Conservation (phyloP, 2,113 vertebrate species). For the Tupaia chinensis region DNA sequence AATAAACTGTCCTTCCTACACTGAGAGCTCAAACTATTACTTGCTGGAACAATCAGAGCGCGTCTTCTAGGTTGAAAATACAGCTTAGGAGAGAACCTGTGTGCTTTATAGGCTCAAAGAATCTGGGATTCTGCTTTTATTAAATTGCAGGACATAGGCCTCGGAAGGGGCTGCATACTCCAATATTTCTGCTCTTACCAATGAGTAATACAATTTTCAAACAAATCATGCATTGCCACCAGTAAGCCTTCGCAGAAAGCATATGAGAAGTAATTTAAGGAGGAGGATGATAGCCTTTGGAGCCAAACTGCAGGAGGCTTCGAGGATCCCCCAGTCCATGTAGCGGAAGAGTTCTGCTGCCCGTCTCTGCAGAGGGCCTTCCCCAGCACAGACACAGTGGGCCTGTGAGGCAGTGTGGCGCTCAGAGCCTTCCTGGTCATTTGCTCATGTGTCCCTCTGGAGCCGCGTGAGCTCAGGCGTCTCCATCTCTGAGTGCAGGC, state of each 20-base stretch:
- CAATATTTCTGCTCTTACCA: slow-evolving; percentile 57
- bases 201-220: background rate
- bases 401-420: background rate
- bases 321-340: background rate
- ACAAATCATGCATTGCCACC: background rate
- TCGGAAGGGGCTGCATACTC: background rate
- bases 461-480: slow-evolving; percentile 51
- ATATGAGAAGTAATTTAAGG: slow-evolving; percentile 79
- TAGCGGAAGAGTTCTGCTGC: background rate
- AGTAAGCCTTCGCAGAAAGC: slow-evolving; percentile 62
- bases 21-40: accelerated
- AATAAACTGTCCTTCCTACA: background rate
- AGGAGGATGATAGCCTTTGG: slow-evolving; percentile 73
- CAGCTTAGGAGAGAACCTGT: accelerated
- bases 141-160: background rate
- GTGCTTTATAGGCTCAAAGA: background rate
- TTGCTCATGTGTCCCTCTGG: slow-evolving; percentile 59
- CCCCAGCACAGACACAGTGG: slow-evolving; percentile 21
- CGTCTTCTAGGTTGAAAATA: background rate
- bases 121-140: background rate
- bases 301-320: background rate
- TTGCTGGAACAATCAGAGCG: background rate
- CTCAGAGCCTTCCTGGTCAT: slow-evolving; percentile 64
- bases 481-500: slow-evolving; percentile 58
- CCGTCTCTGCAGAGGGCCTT: background rate